Evolutionary conservation across 2,888 invertebrate genomes (phyloP).

Genomic region (Lasioglossum calceatum): DNA sequence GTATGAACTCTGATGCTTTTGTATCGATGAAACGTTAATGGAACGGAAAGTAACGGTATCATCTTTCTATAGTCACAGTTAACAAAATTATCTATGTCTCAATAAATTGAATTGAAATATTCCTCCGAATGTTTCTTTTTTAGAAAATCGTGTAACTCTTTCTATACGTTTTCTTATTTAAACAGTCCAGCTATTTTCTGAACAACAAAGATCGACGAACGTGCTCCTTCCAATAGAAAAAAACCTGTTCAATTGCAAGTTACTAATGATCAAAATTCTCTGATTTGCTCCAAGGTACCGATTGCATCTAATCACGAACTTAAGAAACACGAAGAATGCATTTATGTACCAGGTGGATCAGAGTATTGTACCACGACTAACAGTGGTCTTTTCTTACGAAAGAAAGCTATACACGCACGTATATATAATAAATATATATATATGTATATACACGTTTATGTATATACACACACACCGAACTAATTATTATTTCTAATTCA

Average conservation of each 20-base stretch:
- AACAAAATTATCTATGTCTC: neutral
- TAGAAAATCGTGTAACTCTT: neutral
- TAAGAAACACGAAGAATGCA: neutral
- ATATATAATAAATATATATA: neutral
- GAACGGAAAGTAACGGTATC: neutral
- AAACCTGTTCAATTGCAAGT: neutral
- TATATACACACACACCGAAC: neutral
- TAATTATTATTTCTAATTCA: conserved; percentile 2
- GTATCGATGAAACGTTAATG: neutral
- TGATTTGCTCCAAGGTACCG: neutral
- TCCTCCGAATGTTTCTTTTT: neutral
- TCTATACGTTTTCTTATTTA: neutral
- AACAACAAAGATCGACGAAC: neutral
- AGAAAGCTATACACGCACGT: neutral
- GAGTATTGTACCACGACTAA: neutral
- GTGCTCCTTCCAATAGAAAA: neutral
- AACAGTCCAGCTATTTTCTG: neutral
- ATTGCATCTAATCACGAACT: neutral
- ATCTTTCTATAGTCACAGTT: neutral
- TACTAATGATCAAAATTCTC: neutral
- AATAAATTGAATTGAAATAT: neutral
- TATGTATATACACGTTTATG: too few relatives aligned
- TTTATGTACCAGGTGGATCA: neutral
- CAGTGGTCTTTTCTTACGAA: neutral
- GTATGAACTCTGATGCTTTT: neutral